These are phyloP conservation scores for Upupa epops DNA, from an alignment of 2,113 vertebrate species.

Conservation along the genomic window DNA sequence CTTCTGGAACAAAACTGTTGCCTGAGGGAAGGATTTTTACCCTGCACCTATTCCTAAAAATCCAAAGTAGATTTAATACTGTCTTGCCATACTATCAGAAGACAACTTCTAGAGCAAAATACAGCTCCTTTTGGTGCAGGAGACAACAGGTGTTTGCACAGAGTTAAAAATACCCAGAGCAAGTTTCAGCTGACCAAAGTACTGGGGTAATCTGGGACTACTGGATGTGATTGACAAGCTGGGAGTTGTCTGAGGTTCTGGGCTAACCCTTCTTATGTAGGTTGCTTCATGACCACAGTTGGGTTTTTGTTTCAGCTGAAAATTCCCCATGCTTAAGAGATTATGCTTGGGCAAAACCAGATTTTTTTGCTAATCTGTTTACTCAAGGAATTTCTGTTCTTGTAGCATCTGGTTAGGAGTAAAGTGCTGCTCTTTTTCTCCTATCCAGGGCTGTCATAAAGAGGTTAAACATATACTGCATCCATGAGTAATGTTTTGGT, in stretches of 20 bases:
- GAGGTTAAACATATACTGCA: neutral
- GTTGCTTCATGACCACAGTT: neutral
- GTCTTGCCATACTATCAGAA: neutral
- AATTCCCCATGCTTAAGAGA: neutral
- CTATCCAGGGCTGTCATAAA: neutral
- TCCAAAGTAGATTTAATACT: neutral
- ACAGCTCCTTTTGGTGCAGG: neutral
- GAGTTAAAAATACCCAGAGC: neutral
- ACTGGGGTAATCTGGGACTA: neutral
- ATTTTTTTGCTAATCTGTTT: neutral
- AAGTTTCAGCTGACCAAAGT: neutral
- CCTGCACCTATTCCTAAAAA: neutral
- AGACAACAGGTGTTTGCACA: neutral
- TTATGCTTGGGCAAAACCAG: neutral
- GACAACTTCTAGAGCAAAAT: neutral
- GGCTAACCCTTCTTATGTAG: neutral
- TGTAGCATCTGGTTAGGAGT: neutral
- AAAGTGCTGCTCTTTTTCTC: neutral
- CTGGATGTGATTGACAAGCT: neutral
- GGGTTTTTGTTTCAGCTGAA: neutral
- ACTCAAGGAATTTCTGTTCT: neutral
- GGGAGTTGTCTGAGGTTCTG: neutral
- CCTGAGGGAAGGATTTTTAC: neutral
- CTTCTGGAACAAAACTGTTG: neutral
- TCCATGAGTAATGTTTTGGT: neutral